Base-by-base conservation (phyloP, 2,113 vertebrate genomes). In the Electrona antarctica region DNA sequence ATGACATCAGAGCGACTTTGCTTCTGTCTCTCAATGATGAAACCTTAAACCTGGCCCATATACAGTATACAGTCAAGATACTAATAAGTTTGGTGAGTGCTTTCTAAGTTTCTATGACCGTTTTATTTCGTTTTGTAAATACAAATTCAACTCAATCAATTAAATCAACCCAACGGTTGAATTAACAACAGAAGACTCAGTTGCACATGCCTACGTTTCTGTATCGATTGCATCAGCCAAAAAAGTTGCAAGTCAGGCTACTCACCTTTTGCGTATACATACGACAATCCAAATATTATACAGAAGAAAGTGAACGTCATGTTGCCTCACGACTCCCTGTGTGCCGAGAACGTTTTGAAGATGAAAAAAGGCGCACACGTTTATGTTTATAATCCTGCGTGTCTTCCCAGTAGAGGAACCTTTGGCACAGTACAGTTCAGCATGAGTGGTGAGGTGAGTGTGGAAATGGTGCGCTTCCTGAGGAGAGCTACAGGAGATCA, bases 251-350 rank as follows among this genome's bases (percentile, higher is more conserved):
- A 47, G 57, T 28, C 2, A 41, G 33, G 41, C n/a, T 66, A 83
- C 92, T 91, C 71, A 94, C 93, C 92, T 85, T 89, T 92, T 62
- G 84, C 89, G 60, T 81, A 71, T 61, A 85, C 90, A 56, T 85
- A 90, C 11, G 75, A 71, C 83, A 93, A 90, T 93, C 92, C 93
- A 91, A 87, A 92, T 28, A 93, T 72, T 74, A 93, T 71, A 57
- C 84, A 86, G 62, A 92, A 29, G 58, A 92, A 78, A 60, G 88
- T 51, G 73, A 66, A 79, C 70, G 88, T 83, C 93, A 92, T 94
- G 70, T 74, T 92, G 73, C 78, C 64, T 67, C 71, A 48, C 13
- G 77, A 73, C 62, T 84, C 85, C 85, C 83, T 60, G n/a, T 1
- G 57, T 50, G 70, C 29, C 28, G 33, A 63, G 50, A 50, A 14